Evolutionary conservation across 2,797 vertebrate species (phyloP).

Genomic region (Tinamus major): DNA sequence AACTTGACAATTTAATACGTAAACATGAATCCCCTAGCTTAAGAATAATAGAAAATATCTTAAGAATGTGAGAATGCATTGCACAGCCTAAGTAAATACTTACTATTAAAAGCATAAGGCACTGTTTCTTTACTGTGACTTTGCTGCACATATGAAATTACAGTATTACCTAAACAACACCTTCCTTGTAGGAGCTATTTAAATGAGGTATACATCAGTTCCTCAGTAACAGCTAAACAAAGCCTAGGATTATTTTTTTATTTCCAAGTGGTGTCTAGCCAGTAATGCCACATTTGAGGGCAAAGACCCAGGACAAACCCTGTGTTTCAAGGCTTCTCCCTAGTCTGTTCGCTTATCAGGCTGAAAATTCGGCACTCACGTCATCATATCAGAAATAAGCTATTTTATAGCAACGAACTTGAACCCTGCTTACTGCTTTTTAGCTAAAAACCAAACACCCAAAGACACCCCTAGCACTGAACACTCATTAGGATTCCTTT

Average conservation of each 20-base stretch:
- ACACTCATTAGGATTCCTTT: neutral
- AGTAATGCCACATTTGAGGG: neutral
- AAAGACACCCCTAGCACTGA: neutral
- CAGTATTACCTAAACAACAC: neutral
- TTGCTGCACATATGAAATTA: constrained; percentile 26
- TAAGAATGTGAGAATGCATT: neutral
- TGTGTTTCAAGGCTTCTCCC: neutral
- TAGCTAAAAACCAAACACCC: neutral
- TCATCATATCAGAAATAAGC: neutral
- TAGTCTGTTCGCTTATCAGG: neutral
- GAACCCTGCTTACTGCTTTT: neutral
- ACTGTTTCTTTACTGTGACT: constrained; percentile 29
- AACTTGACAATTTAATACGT: neutral
- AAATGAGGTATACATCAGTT: constrained; percentile 4
- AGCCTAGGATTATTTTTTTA: neutral
- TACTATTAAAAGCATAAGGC: constrained; percentile 44
- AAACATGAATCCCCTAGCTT: neutral
- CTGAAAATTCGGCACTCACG: neutral
- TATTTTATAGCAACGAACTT: neutral
- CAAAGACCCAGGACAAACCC: neutral
- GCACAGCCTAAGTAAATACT: neutral
- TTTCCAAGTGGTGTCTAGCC: neutral
- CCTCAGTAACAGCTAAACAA: neutral
- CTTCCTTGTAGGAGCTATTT: constrained; percentile 48
- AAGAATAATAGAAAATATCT: neutral